A percentile compares a stretch with the other conserved stretches of the same genome.
These are phyloP conservation scores for Acrossocheilus wenchowensis DNA, from an alignment of 2,797 vertebrate species.

Conservation along the genomic window DNA sequence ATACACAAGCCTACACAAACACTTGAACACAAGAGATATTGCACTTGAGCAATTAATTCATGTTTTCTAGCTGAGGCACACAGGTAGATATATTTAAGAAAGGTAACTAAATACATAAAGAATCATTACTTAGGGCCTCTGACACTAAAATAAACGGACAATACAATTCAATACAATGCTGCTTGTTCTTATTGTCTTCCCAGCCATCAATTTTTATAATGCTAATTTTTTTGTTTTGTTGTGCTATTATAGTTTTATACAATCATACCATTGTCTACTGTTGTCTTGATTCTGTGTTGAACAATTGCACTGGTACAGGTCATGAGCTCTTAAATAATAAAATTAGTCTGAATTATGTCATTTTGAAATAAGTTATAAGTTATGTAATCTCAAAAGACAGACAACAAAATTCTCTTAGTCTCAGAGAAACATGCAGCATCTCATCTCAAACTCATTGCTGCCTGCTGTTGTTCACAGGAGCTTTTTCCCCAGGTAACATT, in stretches of 20 bases:
- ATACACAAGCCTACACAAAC: neutral
- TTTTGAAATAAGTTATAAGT: neutral
- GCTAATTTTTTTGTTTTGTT: neutral
- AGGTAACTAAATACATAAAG: neutral
- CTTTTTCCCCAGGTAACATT: conserved; percentile 7
- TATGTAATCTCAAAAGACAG: conserved; percentile 43
- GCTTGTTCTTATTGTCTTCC: neutral
- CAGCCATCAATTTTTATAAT: neutral
- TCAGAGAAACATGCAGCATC: conserved; percentile 6
- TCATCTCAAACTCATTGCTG: conserved; percentile 10
- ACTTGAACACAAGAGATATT: conserved; percentile 3
- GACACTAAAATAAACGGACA: neutral
- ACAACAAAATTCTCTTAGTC: conserved; percentile 31
- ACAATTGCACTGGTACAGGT: neutral
- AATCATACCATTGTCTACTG: neutral
- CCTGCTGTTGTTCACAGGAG: conserved; percentile 18
- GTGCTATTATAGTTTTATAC: neutral
- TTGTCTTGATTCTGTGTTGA: neutral
- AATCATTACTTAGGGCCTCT: neutral
- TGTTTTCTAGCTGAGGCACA: neutral
- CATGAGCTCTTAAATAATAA: neutral
- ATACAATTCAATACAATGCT: neutral
- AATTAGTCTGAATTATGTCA: conserved; percentile 15
- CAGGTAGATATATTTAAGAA: neutral
- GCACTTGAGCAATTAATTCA: neutral